These are phyloP conservation scores for Enteromius anoplus DNA, from an alignment of 2,797 vertebrate genomes.

Conservation along the genomic window DNA sequence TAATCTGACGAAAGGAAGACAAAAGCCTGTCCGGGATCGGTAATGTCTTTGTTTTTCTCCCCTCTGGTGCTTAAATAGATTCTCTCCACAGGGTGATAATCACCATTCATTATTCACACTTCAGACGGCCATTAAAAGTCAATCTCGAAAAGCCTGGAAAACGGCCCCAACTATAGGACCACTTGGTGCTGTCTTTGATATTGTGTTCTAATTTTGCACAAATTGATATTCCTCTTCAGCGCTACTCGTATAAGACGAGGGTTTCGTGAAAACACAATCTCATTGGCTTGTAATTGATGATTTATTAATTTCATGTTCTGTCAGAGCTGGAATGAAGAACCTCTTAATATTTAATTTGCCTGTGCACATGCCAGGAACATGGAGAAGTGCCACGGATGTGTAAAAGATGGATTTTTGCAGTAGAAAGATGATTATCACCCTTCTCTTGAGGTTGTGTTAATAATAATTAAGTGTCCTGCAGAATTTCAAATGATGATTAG, in stretches of 20 bases:
- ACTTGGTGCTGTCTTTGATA: constrained; percentile 34
- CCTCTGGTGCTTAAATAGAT: constrained; percentile 59
- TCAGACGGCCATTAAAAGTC: constrained; percentile 62
- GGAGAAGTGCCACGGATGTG: not conserved
- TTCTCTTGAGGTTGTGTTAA: constrained; percentile 18
- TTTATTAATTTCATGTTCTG: constrained; percentile 75
- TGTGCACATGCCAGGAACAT: constrained; percentile 38
- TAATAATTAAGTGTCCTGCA: not conserved
- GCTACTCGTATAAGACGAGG: constrained; percentile 2
- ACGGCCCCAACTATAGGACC: constrained; percentile 38
- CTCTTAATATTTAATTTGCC: constrained; percentile 74
- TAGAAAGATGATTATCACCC: constrained; percentile 20
- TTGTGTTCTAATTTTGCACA: constrained; percentile 46
- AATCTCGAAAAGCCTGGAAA: constrained; percentile 53
- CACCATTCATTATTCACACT: constrained; percentile 62
- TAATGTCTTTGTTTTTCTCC: constrained; percentile 53
- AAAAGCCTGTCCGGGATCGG: constrained; percentile 13
- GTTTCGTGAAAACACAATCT: constrained; percentile 62
- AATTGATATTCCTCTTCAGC: constrained; percentile 49
- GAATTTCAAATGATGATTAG: constrained; percentile 41
- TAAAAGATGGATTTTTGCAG: constrained; percentile 13
- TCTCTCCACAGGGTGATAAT: constrained; percentile 62
- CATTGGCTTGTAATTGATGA: constrained; percentile 67
- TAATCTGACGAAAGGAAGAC: constrained; percentile 17
- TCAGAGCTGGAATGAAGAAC: constrained; percentile 69